Percentiles rank a stretch among this genome's conserved stretches.
Evolutionary conservation across 2,113 vertebrate species (phyloP).

Genomic region (Macrotis lagotis): DNA sequence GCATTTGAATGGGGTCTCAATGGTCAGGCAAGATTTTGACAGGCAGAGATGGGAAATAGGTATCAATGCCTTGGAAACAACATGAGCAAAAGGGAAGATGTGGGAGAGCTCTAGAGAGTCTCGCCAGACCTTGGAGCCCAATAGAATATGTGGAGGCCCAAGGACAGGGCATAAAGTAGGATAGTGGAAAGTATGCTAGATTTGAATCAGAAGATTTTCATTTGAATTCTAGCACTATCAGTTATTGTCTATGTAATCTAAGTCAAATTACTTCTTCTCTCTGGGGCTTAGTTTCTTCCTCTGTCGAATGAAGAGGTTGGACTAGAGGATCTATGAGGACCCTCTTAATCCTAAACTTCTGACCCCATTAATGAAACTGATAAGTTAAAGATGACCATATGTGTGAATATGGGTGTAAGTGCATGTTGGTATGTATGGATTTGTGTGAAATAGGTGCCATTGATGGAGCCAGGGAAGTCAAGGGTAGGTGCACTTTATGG

Average conservation of each 20-base stretch:
- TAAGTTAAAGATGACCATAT: not conserved
- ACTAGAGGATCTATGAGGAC: not conserved
- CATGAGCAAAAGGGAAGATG: not conserved
- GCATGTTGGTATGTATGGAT: not conserved
- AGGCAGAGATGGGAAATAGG: not conserved
- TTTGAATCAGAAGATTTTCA: not conserved
- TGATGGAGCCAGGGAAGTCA: not conserved
- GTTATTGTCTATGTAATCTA: not conserved
- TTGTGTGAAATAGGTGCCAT: not conserved
- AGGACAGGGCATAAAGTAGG: not conserved
- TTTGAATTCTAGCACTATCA: not conserved
- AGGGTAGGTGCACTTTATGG: not conserved
- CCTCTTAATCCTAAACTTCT: not conserved
- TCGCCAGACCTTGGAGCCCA: not conserved
- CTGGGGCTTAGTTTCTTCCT: not conserved
- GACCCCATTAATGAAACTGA: not conserved
- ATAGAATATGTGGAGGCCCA: not conserved
- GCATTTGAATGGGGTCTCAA: not conserved
- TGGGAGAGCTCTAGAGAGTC: not conserved
- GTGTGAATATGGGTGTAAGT: not conserved
- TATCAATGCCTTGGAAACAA: not conserved
- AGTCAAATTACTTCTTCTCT: not conserved
- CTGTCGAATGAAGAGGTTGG: not conserved
- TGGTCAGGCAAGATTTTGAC: not conserved
- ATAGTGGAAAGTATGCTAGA: not conserved